Percentiles rank a stretch among this genome's conserved stretches.
phyloP scores from a whole-genome alignment of 2,797 vertebrate genomes.

The Parambassis ranga region DNA sequence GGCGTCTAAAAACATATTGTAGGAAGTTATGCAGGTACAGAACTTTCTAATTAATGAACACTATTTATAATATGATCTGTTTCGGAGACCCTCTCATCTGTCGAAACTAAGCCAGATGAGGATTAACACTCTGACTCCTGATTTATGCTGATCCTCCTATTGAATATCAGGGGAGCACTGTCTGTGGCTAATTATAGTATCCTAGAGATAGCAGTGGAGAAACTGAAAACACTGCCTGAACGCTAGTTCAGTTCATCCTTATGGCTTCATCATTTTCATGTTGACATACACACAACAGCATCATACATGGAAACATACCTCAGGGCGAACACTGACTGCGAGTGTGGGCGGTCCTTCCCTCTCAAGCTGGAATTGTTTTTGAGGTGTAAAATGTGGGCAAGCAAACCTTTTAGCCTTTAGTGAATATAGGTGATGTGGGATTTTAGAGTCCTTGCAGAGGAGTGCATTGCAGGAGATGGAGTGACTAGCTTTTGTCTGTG shows the following conservation, averaged over 20 bases:
- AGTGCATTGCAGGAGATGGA: conserved; percentile 68
- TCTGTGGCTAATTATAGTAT: conserved; percentile 68
- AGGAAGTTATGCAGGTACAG: conserved; percentile 22
- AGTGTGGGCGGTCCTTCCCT: conserved; percentile 58
- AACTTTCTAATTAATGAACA: conserved; percentile 45
- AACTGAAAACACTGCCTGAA: conserved; percentile 27
- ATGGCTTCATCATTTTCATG: conserved; percentile 6
- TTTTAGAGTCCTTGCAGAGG: conserved; percentile 69
- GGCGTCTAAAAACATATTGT: neutral
- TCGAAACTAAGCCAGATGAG: conserved; percentile 63
- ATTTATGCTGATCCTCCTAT: conserved; percentile 72
- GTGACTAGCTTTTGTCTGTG: conserved; percentile 71
- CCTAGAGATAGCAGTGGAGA: conserved; percentile 36
- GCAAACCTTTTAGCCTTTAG: conserved; percentile 73
- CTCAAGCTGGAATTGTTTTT: conserved; percentile 53
- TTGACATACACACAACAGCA: conserved; percentile 30
- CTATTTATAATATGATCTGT: conserved; percentile 46
- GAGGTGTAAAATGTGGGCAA: conserved; percentile 67
- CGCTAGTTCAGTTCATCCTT: conserved; percentile 23
- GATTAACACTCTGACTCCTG: conserved; percentile 64
- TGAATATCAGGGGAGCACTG: conserved; percentile 63
- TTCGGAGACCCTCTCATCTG: conserved; percentile 55
- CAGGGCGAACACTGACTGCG: neutral
- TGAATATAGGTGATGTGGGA: conserved; percentile 73
- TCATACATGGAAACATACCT: conserved; percentile 36